Percentiles rank a stretch among this genome's conserved stretches.
Evolutionary conservation across 92 coral and sea anemone genomes (phyloP).

Genomic region (Parazoanthus darwini): DNA sequence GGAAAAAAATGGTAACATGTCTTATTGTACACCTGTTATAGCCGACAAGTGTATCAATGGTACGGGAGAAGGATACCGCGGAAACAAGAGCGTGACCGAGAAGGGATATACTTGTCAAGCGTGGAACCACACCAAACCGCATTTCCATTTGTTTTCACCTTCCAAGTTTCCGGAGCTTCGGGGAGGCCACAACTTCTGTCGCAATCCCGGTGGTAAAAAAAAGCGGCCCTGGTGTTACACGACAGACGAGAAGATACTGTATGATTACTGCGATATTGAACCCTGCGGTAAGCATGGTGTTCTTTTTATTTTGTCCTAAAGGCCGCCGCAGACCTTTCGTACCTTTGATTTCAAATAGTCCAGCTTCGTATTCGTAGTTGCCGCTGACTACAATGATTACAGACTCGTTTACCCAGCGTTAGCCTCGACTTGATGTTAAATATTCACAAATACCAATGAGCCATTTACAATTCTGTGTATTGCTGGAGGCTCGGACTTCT

Average conservation of each 20-base stretch:
- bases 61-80: slow-evolving; percentile 77
- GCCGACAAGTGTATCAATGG: slow-evolving; percentile 77
- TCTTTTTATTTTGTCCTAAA: too few relatives aligned
- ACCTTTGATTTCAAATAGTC: too few relatives aligned
- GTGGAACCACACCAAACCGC: slow-evolving; percentile 81
- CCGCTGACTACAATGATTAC: too few relatives aligned
- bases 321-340: too few relatives aligned
- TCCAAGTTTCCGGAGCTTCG: slow-evolving; percentile 70
- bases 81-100: slow-evolving; percentile 84
- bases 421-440: too few relatives aligned
- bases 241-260: slow-evolving; percentile 57
- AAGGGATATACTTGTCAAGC: slow-evolving; percentile 80
- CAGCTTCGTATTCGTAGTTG: too few relatives aligned
- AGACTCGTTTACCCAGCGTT: too few relatives aligned
- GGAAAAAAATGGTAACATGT: too few relatives aligned
- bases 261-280: slow-evolving; percentile 80
- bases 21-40: background rate
- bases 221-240: slow-evolving; percentile 92
- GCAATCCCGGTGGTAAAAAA: slow-evolving; percentile 95
- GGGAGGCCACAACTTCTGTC: slow-evolving; percentile 93
- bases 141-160: slow-evolving; percentile 66
- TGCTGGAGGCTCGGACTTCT: too few relatives aligned
- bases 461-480: too few relatives aligned
- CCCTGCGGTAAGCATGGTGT: slow-evolving; percentile 77
- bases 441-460: too few relatives aligned